Evolutionary conservation across 2,888 invertebrate genomes (phyloP).

Genomic region (Chaetoderma sp.): DNA sequence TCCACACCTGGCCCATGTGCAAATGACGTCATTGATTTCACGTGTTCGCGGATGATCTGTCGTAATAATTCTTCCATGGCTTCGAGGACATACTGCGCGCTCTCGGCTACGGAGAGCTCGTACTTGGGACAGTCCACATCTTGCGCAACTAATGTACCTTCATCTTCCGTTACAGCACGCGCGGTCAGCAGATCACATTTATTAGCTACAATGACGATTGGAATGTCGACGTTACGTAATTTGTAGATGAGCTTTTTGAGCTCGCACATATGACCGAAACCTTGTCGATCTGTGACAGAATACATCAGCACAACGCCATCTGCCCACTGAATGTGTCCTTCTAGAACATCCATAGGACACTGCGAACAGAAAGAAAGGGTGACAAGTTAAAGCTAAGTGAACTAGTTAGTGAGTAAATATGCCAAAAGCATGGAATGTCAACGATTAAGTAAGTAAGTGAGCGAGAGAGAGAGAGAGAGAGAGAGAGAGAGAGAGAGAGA

Average conservation of each 20-base stretch:
- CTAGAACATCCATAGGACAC: slow-evolving; percentile 46
- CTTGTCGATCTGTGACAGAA: slow-evolving; percentile 87
- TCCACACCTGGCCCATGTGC: slow-evolving; percentile 35
- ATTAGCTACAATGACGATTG: slow-evolving; percentile 57
- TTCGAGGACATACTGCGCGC: slow-evolving; percentile 51
- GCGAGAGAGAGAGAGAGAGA: too few relatives aligned
- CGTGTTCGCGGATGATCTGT: slow-evolving; percentile 54
- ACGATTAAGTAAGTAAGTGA: too few relatives aligned
- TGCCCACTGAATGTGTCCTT: slow-evolving; percentile 81
- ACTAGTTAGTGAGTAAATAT: too few relatives aligned
- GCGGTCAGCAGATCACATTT: slow-evolving; percentile 58
- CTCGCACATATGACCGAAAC: slow-evolving; percentile 85
- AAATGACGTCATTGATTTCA: slow-evolving; percentile 43
- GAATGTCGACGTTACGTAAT: slow-evolving; percentile 44
- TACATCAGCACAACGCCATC: slow-evolving; percentile 90
- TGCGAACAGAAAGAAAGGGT: slow-evolving; percentile 28
- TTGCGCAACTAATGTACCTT: slow-evolving; percentile 43
- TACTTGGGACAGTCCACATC: slow-evolving; percentile 56
- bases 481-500: too few relatives aligned
- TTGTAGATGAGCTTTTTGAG: slow-evolving; percentile 68
- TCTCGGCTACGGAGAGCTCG: slow-evolving; percentile 62
- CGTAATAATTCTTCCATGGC: slow-evolving; percentile 58
- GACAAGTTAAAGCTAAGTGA: too few relatives aligned
- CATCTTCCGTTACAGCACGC: slow-evolving; percentile 51
- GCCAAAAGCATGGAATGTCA: too few relatives aligned